Conservation (phyloP, 2,797 vertebrate genomes). For the Pantherophis vulpinus region DNA sequence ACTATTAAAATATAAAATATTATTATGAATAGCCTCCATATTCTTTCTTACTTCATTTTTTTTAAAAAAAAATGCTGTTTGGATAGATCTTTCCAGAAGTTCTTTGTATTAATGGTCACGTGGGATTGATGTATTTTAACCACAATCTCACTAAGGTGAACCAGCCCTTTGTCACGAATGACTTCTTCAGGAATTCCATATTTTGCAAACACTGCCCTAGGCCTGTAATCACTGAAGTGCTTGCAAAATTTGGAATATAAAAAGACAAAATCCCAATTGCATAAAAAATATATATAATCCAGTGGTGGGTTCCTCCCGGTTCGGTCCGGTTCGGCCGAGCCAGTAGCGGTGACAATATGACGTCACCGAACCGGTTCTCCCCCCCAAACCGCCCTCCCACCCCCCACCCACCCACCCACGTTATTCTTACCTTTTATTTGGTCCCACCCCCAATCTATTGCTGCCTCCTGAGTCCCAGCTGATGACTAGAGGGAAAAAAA, state of each 20-base stretch:
- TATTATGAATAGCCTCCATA: not conserved
- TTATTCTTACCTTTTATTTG: too few species aligned
- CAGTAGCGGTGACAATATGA: too few species aligned
- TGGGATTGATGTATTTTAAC: not conserved
- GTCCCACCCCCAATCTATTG: too few species aligned
- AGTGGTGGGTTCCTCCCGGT: too few species aligned
- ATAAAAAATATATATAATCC: not conserved
- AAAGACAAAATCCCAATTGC: not conserved
- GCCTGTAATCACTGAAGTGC: not conserved
- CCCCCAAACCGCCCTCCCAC: too few species aligned
- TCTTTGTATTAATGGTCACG: not conserved
- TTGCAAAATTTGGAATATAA: not conserved
- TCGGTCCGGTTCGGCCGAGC: too few species aligned
- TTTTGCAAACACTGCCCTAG: not conserved
- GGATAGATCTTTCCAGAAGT: not conserved
- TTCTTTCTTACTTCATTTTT: not conserved
- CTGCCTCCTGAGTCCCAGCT: too few species aligned
- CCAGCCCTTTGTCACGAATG: not conserved
- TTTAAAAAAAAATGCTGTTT: not conserved
- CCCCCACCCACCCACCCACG: too few species aligned
- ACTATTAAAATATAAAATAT: not conserved
- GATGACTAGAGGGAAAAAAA: too few species aligned
- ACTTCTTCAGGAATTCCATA: not conserved
- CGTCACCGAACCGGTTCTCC: too few species aligned
- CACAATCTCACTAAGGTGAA: not conserved